Conservation (phyloP, 2,888 invertebrate genomes). For the Ormyrus pomaceus region DNA sequence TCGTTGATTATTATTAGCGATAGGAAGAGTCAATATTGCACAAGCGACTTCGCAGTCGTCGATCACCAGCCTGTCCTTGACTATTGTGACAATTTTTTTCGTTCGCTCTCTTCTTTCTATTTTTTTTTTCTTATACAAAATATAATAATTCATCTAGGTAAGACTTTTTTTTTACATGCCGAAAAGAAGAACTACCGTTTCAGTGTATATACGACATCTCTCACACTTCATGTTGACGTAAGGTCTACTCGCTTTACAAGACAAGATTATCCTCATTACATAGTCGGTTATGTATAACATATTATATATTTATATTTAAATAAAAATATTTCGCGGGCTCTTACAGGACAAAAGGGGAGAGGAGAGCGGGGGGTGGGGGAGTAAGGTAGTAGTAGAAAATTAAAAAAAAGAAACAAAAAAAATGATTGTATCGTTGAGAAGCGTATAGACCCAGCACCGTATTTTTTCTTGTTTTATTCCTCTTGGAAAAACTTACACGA, state of each 20-base stretch:
- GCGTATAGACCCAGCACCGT: constrained; percentile 69
- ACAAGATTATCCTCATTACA: constrained; percentile 34
- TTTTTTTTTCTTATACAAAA: no score
- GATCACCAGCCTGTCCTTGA: constrained; percentile 49
- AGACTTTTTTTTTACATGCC: constrained; percentile 9
- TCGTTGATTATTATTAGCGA: constrained; percentile 7
- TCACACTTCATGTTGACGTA: constrained; percentile 5
- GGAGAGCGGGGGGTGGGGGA: no score
- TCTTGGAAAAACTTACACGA: constrained; percentile 47
- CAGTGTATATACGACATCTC: not conserved
- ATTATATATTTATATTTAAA: constrained; percentile 31
- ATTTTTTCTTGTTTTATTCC: constrained; percentile 58
- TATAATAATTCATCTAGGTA: no score
- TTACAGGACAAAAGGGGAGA: not conserved
- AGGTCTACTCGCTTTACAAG: constrained; percentile 43
- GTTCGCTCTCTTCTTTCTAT: not conserved
- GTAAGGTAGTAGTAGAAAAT: not conserved
- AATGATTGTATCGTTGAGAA: constrained; percentile 56
- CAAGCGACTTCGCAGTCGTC: constrained; percentile 46
- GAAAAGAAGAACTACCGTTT: not conserved
- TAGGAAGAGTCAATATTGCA: constrained; percentile 49
- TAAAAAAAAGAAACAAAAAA: constrained; percentile 19
- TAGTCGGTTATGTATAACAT: constrained; percentile 46
- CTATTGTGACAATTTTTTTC: constrained; percentile 29
- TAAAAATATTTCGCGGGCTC: constrained; percentile 55